Conservation (phyloP, 2,888 invertebrate genomes). For the Drosophila sordidula region DNA sequence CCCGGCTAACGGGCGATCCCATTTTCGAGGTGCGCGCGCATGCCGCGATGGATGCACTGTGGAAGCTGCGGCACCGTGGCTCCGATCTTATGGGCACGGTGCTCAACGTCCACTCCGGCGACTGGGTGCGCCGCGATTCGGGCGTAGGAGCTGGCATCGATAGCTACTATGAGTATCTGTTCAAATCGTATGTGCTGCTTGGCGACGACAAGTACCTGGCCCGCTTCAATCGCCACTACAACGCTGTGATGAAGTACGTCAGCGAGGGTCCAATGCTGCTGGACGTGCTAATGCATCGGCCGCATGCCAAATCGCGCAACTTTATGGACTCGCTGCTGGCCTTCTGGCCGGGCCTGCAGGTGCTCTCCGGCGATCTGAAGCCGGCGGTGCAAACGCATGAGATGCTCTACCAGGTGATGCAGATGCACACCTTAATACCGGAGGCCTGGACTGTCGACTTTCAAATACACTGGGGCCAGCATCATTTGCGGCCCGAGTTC, state of each 20-base stretch:
- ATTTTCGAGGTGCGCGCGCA: constrained; percentile 97
- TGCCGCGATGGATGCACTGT: constrained; percentile 97
- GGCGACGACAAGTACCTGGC: constrained; percentile 97
- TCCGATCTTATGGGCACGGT: constrained; percentile 98
- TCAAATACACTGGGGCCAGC: constrained; percentile 99
- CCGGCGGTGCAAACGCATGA: constrained; percentile 99
- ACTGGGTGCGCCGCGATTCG: constrained; percentile 98
- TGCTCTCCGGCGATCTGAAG: constrained; percentile 94
- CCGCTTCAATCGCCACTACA: constrained; percentile 97
- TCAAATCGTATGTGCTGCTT: constrained; percentile 98
- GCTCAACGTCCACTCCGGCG: constrained; percentile 98
- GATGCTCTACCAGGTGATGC: constrained; percentile 99
- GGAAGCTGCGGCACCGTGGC: constrained; percentile 96
- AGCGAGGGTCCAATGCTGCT: constrained; percentile 96
- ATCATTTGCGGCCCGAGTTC: constrained; percentile 98
- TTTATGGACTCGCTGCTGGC: constrained; percentile 99
- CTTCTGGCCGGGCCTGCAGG: constrained; percentile 99
- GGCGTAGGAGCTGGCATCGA: constrained; percentile 99
- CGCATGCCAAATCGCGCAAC: constrained; percentile 96
- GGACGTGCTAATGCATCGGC: constrained; percentile 98
- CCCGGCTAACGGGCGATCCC: constrained; percentile 95
- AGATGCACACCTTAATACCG: constrained; percentile 98
- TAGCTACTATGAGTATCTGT: constrained; percentile 99
- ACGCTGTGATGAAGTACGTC: constrained; percentile 98
- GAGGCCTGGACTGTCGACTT: constrained; percentile 99